Conservation (phyloP, 1,140 invertebrate genomes). For the Drosophila paulistorum region DNA sequence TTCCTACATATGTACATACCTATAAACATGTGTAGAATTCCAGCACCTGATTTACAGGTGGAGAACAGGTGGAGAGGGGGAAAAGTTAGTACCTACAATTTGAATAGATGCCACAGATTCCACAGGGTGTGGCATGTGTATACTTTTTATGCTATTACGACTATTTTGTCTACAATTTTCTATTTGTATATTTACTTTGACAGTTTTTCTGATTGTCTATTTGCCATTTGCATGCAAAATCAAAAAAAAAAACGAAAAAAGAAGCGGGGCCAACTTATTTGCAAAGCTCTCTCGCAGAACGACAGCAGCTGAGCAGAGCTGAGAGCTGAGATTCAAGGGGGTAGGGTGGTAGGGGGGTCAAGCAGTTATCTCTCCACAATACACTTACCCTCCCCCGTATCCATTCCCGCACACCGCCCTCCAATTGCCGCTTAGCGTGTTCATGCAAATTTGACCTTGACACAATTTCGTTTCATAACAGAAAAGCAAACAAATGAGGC, state of each 20-base stretch:
- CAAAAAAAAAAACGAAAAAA: slow-evolving; percentile 20
- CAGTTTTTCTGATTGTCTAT: slow-evolving; percentile 32
- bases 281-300: slow-evolving; percentile 48
- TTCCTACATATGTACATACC: too few relatives aligned
- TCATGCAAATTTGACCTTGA: slow-evolving; percentile 80
- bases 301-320: slow-evolving; percentile 41
- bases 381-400: not conserved
- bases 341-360: not conserved
- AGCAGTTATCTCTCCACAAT: slow-evolving; percentile 1
- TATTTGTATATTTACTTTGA: slow-evolving; percentile 64
- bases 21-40: not conserved
- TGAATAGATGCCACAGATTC: slow-evolving; percentile 16
- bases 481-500: slow-evolving; percentile 74
- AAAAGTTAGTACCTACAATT: slow-evolving; percentile 13
- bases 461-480: slow-evolving; percentile 79
- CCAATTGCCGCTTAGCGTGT: slow-evolving; percentile 65
- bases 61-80: not conserved
- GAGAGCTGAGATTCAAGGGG: not conserved
- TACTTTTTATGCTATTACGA: slow-evolving; percentile 13
- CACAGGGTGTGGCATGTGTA: slow-evolving; percentile 37
- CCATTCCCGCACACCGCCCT: slow-evolving; percentile 1
- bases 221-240: slow-evolving; percentile 46
- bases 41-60: slow-evolving; percentile 30
- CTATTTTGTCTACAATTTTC: slow-evolving; percentile 25
- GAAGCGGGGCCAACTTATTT: slow-evolving; percentile 48